Base-by-base conservation (phyloP, 2,888 invertebrate genomes). In the Ornithoptera priamus region DNA sequence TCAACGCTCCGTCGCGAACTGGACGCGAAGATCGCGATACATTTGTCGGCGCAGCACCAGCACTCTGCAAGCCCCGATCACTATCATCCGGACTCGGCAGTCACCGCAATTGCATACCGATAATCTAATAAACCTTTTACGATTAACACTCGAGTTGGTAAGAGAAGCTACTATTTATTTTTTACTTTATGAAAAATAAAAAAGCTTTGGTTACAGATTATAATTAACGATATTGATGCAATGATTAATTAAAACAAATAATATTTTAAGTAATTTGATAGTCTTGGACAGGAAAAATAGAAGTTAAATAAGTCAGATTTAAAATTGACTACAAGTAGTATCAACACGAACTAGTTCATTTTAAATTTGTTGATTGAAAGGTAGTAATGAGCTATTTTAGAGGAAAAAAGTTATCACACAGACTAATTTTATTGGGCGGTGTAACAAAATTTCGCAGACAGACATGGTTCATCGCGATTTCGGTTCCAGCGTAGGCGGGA, bases 11-110 rank as follows among this genome's bases (percentile, higher is more conserved):
- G 85, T 87, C 86, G 84, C 84, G 78, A 77, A 79, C 83, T 81
- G 81, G 84, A 84, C 85, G 85, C 88, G 89, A 90, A 91, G 89
- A 86, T 85, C 83, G 84, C 83, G 92, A 92, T 92, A 92, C 89
- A 92, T 92, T 91, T 90, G 92, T 91, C 91, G 92, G 92, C 89
- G 80, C 85, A 78, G 81, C 82, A 80, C 84, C 81, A 77, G 82
- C 79, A 78, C 82, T 72, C 68, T 62, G 74, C 74, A 72, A 62
- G 58, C 63, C 30, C 50, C 8, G 67, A 68, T 68, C 46, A 72
- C 77, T 80, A 77, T 70, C 70, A 22, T n/a, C 50, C 59, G 30
- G 62, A 63, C 67, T 42, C 81, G 79, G 81, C 83, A 83, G 78
- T 80, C 79, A 81, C 82, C 81, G 87, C 89, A 86, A 87, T 87